Evolutionary conservation across 2,888 invertebrate genomes (phyloP).

Genomic region (Thelaira solivaga): DNA sequence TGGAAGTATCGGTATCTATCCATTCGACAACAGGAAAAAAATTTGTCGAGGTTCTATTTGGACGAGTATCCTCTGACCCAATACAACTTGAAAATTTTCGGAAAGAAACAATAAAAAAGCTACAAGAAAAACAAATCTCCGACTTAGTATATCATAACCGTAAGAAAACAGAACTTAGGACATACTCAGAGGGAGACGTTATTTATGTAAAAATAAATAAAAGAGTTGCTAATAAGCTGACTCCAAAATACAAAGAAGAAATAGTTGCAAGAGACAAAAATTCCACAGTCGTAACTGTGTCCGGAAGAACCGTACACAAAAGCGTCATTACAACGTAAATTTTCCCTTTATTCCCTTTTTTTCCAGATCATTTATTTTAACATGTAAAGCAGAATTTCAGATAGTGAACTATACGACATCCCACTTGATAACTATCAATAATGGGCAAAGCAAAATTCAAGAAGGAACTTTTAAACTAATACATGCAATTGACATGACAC

Average conservation of each 20-base stretch:
- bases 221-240: slow-evolving; percentile 5
- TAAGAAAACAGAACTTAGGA: neutral
- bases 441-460: slow-evolving; percentile 21
- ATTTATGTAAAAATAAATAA: slow-evolving; percentile 19
- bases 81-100: slow-evolving; percentile 9
- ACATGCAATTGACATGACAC: slow-evolving; percentile 3
- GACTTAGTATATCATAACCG: slow-evolving; percentile 16
- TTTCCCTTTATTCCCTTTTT: neutral
- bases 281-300: slow-evolving; percentile 7
- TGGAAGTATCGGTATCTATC: slow-evolving; percentile 16
- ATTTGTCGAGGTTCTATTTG: slow-evolving; percentile 24
- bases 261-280: slow-evolving; percentile 11
- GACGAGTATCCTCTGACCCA: neutral
- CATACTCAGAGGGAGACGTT: slow-evolving; percentile 20
- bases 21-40: slow-evolving; percentile 22
- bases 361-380: slow-evolving; percentile 18
- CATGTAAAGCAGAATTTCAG: too few species aligned
- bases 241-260: slow-evolving; percentile 9
- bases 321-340: slow-evolving; percentile 2
- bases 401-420: too few species aligned
- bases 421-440: too few species aligned
- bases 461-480: neutral
- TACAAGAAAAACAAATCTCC: slow-evolving; percentile 12
- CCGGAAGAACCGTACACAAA: slow-evolving; percentile 21
- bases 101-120: neutral